Conservation (phyloP, 1,140 invertebrate genomes). For the Conopomorpha cramerella region DNA sequence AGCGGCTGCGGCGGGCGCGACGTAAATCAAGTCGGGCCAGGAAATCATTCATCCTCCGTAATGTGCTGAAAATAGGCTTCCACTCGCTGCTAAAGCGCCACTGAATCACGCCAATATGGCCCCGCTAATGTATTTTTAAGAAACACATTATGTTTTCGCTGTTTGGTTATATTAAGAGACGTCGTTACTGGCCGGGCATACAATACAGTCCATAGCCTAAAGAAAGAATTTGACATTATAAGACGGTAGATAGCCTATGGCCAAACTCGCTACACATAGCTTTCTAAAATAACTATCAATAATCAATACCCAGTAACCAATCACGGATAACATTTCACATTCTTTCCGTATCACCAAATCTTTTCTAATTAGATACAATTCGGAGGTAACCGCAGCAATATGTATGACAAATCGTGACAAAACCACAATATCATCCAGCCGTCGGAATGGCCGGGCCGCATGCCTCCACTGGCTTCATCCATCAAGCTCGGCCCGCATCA, state of each 20-base stretch:
- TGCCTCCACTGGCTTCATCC: constrained; percentile 44
- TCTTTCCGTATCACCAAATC: too few species aligned
- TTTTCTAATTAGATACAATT: too few species aligned
- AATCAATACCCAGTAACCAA: too few species aligned
- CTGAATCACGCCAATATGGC: constrained; percentile 30
- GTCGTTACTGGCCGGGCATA: too few species aligned
- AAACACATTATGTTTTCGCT: too few species aligned
- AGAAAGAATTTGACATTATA: too few species aligned
- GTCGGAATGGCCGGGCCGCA: constrained; percentile 22
- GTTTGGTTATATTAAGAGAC: too few species aligned
- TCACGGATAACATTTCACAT: too few species aligned
- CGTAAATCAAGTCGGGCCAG: constrained; percentile 49
- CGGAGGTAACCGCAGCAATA: constrained; percentile 34
- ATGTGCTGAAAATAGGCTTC: constrained; percentile 58
- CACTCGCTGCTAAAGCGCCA: constrained; percentile 27
- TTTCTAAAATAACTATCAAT: too few species aligned
- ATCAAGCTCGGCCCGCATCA: constrained; percentile 51
- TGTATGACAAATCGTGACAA: constrained; percentile 56
- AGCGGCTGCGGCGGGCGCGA: constrained; percentile 18
- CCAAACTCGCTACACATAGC: too few species aligned
- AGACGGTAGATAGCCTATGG: too few species aligned
- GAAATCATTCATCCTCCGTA: constrained; percentile 57
- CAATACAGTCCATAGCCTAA: too few species aligned
- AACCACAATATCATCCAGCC: constrained; percentile 48
- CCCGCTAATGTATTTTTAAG: constrained; percentile 40